Evolutionary conservation across 2,113 vertebrate species (phyloP).

Genomic region (Chelonoidis abingdonii): DNA sequence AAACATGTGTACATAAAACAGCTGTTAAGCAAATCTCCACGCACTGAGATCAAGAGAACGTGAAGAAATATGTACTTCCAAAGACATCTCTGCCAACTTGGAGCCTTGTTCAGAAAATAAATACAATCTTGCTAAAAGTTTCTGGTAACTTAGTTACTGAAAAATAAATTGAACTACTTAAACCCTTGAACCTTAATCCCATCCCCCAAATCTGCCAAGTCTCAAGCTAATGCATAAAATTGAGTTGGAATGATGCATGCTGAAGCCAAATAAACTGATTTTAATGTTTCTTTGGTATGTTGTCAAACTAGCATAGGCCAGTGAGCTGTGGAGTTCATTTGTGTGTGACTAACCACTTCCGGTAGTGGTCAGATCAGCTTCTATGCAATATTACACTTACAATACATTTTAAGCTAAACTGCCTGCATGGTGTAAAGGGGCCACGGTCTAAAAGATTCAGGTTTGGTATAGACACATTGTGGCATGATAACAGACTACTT

Average conservation of each 20-base stretch:
- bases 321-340: neutral
- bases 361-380: neutral
- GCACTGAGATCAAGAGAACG: constrained; percentile 84
- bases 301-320: constrained; percentile 26
- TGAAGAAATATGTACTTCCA: constrained; percentile 86
- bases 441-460: neutral
- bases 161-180: constrained; percentile 84
- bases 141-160: constrained; percentile 85
- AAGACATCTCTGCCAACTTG: constrained; percentile 82
- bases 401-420: accelerated
- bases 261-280: constrained; percentile 43
- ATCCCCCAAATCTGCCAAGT: neutral
- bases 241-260: constrained; percentile 57
- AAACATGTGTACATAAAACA: constrained; percentile 85
- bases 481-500: neutral
- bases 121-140: constrained; percentile 78
- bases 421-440: accelerated
- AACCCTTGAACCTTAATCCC: constrained; percentile 73
- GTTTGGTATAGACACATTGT: neutral
- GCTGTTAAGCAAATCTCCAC: constrained; percentile 84
- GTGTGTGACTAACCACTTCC: constrained; percentile 49
- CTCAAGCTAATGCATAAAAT: constrained; percentile 68
- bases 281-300: constrained; percentile 64
- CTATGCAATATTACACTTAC: neutral
- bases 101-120: constrained; percentile 82